phyloP scores from a whole-genome alignment of 2,888 invertebrate genomes.

The Drosophila kokeensis region DNA sequence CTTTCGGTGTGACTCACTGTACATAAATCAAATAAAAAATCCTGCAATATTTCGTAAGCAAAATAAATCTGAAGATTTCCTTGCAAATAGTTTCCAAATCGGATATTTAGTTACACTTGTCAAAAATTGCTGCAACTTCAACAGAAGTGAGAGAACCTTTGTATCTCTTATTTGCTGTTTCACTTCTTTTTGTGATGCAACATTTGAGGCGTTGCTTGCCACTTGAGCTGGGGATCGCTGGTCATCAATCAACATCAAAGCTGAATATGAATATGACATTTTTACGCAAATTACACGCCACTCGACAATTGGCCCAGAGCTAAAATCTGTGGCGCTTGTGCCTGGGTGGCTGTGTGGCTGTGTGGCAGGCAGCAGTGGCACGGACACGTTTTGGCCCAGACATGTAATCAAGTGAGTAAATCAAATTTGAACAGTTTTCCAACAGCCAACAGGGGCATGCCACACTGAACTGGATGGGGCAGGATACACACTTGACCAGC shows the following conservation, averaged over 20 bases:
- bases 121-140: slow-evolving; percentile 1
- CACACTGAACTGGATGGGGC: not conserved
- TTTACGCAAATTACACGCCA: slow-evolving; percentile 83
- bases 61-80: not conserved
- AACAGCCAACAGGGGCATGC: slow-evolving; percentile 50
- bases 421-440: slow-evolving; percentile 83
- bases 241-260: slow-evolving; percentile 75
- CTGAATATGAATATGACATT: slow-evolving; percentile 79
- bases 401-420: slow-evolving; percentile 83
- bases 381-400: slow-evolving; percentile 4
- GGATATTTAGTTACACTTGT: not conserved
- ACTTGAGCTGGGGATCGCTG: slow-evolving; percentile 54
- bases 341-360: not conserved
- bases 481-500: slow-evolving; percentile 42
- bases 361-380: slow-evolving; percentile 6
- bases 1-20: too few relatives aligned
- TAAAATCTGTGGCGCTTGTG: slow-evolving; percentile 42
- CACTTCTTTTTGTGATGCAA: slow-evolving; percentile 27
- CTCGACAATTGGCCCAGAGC: slow-evolving; percentile 72
- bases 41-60: accelerated
- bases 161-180: not conserved
- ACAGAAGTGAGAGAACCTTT: accelerated
- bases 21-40: too few relatives aligned
- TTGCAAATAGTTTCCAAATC: not conserved
- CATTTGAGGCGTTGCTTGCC: slow-evolving; percentile 40